Conservation (phyloP, 2,113 vertebrate genomes). For the Saccopteryx leptura region DNA sequence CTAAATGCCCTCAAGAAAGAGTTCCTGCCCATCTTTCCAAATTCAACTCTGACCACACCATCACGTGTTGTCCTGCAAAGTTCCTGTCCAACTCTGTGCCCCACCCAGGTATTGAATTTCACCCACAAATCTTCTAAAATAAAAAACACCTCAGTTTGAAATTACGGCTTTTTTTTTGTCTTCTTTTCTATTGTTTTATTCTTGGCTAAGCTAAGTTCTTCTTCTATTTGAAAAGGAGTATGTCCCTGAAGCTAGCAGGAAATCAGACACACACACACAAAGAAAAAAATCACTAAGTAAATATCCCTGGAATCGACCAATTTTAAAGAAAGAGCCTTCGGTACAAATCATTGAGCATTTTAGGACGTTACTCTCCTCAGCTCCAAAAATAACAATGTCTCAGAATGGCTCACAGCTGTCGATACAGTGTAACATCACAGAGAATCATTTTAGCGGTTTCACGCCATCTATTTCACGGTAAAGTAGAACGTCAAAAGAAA, state of each 20-base stretch:
- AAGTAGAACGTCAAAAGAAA: background rate
- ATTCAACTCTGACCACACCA: accelerated
- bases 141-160: background rate
- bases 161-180: accelerated
- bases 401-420: background rate
- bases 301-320: accelerated
- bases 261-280: background rate
- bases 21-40: accelerated
- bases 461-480: background rate
- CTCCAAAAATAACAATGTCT: background rate
- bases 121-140: accelerated
- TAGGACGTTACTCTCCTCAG: accelerated
- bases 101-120: too few relatives aligned
- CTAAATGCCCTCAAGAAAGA: too few relatives aligned
- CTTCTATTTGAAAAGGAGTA: background rate
- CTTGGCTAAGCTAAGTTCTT: background rate
- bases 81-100: background rate
- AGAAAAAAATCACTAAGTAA: background rate
- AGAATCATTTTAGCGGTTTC: background rate
- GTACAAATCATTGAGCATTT: background rate
- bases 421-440: background rate
- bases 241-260: background rate
- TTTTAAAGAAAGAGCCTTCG: background rate
- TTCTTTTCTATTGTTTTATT: accelerated
- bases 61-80: background rate